Conservation (phyloP, 35 echinoderm and acorn worm species). For the Ptychodera flava region DNA sequence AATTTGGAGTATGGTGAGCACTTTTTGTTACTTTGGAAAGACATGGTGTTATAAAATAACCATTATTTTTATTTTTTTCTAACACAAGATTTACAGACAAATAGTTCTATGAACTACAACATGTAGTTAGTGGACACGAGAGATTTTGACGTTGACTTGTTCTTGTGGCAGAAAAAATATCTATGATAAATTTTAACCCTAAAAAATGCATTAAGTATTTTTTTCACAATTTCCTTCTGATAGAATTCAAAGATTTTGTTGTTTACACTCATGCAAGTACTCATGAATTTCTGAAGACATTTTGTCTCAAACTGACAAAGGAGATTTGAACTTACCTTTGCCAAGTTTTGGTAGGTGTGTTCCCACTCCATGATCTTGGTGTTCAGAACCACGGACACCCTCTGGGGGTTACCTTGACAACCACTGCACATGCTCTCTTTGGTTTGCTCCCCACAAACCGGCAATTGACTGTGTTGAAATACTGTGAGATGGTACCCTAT, state of each 20-base stretch:
- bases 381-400: conserved; percentile 35
- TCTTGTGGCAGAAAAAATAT: not conserved
- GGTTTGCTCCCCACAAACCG: conserved; percentile 69
- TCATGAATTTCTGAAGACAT: not conserved
- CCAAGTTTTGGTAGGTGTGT: not conserved
- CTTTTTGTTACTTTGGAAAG: no score
- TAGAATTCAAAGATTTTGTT: not conserved
- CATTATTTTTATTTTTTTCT: not conserved
- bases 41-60: not conserved
- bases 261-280: no score
- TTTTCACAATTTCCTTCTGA: not conserved
- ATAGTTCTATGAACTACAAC: not conserved
- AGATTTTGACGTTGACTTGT: not conserved
- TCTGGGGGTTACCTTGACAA: conserved; percentile 59
- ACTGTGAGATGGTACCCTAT: conserved; percentile 92
- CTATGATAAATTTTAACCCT: not conserved
- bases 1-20: no score
- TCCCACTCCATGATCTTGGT: conserved; percentile 44
- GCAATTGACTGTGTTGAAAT: conserved; percentile 90
- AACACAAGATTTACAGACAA: not conserved
- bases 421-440: conserved; percentile 67
- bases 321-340: not conserved
- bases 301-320: not conserved
- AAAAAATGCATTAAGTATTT: not conserved
- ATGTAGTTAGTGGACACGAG: not conserved